Evolutionary conservation across 2,797 vertebrate genomes (phyloP), one percentile per base, ranked within the genome.

Genomic region (Coranthus polyacanthus): DNA sequence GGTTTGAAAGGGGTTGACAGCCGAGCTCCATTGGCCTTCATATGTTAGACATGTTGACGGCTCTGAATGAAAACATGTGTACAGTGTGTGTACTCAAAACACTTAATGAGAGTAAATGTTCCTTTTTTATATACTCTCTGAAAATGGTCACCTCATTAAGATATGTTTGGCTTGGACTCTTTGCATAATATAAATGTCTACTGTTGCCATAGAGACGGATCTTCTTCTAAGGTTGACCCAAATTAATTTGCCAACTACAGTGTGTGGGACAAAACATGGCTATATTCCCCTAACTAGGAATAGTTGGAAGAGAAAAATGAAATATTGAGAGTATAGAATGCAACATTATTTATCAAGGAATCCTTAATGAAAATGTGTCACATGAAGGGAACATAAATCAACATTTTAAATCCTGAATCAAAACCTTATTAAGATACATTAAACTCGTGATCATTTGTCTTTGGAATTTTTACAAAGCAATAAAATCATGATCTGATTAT

Each of bases 211-310:
- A 86, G 91, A 76, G 89, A 95, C 81, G 0, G 1, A 71, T 57
- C 73, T 68, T 82, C 46, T 49, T 76, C 37, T 72, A 71, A 81
- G 75, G 89, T 68, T 94, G 90, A 94, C 86, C 89, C 82, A 93
- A 92, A 94, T 94, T 92, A 92, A 91, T 92, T 92, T 91, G 75
- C 82, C 59, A 92, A 61, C 81, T 84, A 82, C 83, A 68, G 74
- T 83, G 84, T 29, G 26, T 89, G 72, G 88, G 70, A 68, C 47
- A 71, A 45, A 78, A 56, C 69, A 70, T 68, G 50, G 80, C 65
- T 60, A 80, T 70, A 61, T 79, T 65, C 79, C 21, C 51, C 24
- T 44, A 45, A 50, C 39, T 64, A 65, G 26, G 50, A 71, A 64
- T 34, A 37, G 41, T 49, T 55, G 32, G 41, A 62, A 24, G 12